Evolutionary conservation across 2,113 vertebrate genomes (phyloP).

Genomic region (Grallaria varia): DNA sequence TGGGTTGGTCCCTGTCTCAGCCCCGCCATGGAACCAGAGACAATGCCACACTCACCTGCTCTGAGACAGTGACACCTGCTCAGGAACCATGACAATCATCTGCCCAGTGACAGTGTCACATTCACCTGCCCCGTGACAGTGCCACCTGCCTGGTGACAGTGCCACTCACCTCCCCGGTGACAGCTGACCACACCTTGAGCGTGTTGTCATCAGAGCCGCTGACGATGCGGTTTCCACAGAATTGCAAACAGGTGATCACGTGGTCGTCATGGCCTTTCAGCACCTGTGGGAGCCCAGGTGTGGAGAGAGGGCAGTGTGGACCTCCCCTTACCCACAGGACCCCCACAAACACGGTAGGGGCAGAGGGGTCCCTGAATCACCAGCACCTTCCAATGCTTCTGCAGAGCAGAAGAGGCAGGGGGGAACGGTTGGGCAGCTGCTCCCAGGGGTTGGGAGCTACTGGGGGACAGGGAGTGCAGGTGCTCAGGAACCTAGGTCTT

Average conservation of each 20-base stretch:
- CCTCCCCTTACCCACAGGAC: neutral
- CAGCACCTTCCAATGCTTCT: neutral
- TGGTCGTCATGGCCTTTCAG: slow-evolving; percentile 70
- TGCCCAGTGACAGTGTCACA: neutral
- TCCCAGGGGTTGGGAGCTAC: neutral
- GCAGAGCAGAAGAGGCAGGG: neutral
- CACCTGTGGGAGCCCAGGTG: neutral
- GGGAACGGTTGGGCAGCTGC: neutral
- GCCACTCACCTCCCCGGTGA: slow-evolving; percentile 59
- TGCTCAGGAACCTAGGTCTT: neutral
- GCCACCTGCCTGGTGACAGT: too few relatives aligned
- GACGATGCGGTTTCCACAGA: slow-evolving; percentile 64
- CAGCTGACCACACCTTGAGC: slow-evolving; percentile 67
- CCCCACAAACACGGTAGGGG: neutral
- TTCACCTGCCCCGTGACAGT: too few relatives aligned
- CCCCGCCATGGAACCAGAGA: fast-evolving
- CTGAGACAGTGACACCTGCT: neutral
- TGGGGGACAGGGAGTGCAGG: neutral
- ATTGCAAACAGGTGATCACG: slow-evolving; percentile 70
- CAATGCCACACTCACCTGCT: slow-evolving; percentile 29
- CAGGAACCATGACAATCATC: too few relatives aligned
- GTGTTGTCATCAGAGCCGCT: slow-evolving; percentile 70
- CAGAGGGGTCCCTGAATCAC: neutral
- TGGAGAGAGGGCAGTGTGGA: neutral
- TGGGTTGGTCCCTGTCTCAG: too few relatives aligned